Conservation (phyloP, 2,113 vertebrate species). For the Herpetotheres cachinnans region DNA sequence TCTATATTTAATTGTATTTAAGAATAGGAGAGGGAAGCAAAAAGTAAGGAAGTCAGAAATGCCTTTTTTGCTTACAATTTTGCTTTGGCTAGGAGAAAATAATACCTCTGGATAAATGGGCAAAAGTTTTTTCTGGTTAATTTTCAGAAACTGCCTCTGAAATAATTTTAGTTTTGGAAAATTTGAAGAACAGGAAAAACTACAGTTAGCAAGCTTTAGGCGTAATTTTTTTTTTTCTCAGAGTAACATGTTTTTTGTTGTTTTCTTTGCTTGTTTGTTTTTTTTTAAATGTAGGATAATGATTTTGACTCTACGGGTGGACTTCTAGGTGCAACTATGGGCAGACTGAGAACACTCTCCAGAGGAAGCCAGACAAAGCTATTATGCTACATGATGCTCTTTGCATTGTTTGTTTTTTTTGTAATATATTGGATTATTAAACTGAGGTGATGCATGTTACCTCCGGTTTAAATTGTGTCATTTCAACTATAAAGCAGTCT, state of each 20-base stretch:
- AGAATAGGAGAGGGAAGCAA: background rate
- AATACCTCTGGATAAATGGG: background rate
- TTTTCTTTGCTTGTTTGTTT: background rate
- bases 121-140: background rate
- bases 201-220: background rate
- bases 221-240: background rate
- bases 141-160: background rate
- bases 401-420: conserved; percentile 92
- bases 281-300: conserved; percentile 77
- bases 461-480: conserved; percentile 24
- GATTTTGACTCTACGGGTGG: conserved; percentile 94
- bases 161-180: background rate
- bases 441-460: conserved; percentile 74
- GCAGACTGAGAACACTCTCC: conserved; percentile 88
- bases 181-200: background rate
- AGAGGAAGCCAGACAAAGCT: conserved; percentile 94
- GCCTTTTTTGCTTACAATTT: background rate
- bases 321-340: conserved; percentile 90
- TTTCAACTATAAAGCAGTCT: background rate
- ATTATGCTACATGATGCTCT: conserved; percentile 93
- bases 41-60: background rate
- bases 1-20: background rate
- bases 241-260: background rate
- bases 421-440: conserved; percentile 96
- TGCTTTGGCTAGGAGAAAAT: background rate